phyloP scores from a whole-genome alignment of 2,113 vertebrate genomes.

The Pungitius pungitius region DNA sequence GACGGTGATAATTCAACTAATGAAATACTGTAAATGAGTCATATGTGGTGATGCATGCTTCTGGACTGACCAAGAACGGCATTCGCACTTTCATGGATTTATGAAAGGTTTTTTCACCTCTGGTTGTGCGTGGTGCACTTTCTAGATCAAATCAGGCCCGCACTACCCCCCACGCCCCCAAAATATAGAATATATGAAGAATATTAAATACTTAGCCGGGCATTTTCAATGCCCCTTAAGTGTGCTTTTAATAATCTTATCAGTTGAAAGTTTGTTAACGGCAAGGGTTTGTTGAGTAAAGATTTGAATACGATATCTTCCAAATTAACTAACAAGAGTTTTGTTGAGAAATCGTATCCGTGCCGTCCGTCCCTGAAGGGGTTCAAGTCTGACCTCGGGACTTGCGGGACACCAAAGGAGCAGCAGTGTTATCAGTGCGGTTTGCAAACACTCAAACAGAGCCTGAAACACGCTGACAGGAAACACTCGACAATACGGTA shows the following conservation, averaged over 20 bases:
- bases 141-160: constrained; percentile 31
- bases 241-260: constrained; percentile 50
- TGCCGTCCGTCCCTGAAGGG: constrained; percentile 23
- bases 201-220: constrained; percentile 28
- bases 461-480: constrained; percentile 46
- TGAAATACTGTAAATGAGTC: constrained; percentile 60
- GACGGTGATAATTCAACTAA: constrained; percentile 19
- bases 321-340: constrained; percentile 20
- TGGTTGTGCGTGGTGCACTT: constrained; percentile 46
- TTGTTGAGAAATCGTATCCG: constrained; percentile 16
- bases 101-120: constrained; percentile 47
- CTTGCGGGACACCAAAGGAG: constrained; percentile 55
- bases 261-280: constrained; percentile 23
- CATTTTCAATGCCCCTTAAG: constrained; percentile 48
- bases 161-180: constrained; percentile 29
- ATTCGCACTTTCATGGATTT: constrained; percentile 61
- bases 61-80: constrained; percentile 25
- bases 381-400: constrained; percentile 40
- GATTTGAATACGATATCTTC: constrained; percentile 19
- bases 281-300: constrained; percentile 39
- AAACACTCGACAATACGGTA: constrained; percentile 40
- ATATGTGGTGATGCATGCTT: constrained; percentile 69
- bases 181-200: constrained; percentile 44
- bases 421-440: constrained; percentile 57
- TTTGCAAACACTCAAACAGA: constrained; percentile 24